These are phyloP conservation scores for Porites rus DNA, from an alignment of 92 coral and sea anemone genomes.

Conservation along the genomic window DNA sequence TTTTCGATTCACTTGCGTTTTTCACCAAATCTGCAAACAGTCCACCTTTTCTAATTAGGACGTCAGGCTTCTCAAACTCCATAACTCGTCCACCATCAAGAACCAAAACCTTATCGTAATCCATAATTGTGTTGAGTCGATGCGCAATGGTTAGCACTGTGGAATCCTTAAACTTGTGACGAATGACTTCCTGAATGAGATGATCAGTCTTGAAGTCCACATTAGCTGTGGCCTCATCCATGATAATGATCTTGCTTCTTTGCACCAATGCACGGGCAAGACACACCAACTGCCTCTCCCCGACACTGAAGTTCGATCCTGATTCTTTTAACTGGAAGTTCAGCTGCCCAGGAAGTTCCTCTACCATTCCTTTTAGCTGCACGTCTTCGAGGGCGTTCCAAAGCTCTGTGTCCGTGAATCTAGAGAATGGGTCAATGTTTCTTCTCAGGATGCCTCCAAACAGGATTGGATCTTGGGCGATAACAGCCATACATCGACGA, in stretches of 20 bases:
- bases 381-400: conserved; percentile 18
- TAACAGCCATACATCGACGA: conserved; percentile 12
- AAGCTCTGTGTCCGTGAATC: conserved; percentile 12
- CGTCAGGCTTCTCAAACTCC: conserved; percentile 37
- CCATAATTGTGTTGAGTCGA: conserved; percentile 36
- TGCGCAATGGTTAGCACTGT: conserved; percentile 43
- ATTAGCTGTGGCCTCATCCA: conserved; percentile 50
- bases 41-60: conserved; percentile 20
- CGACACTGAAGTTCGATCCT: conserved; percentile 24
- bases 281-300: conserved; percentile 36
- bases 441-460: conserved; percentile 24
- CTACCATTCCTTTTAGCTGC: conserved; percentile 1
- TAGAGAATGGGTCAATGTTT: conserved; percentile 23
- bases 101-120: conserved; percentile 41
- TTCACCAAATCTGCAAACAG: conserved; percentile 8
- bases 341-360: conserved; percentile 10
- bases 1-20: neutral
- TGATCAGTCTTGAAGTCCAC: conserved; percentile 33
- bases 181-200: conserved; percentile 31
- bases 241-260: conserved; percentile 32
- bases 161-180: conserved; percentile 32
- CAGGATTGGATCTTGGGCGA: conserved; percentile 14
- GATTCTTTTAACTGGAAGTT: conserved; percentile 20
- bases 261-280: conserved; percentile 41
- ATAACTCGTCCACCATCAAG: conserved; percentile 31